Evolutionary conservation across 2,113 vertebrate genomes (phyloP).

Genomic region (Psittacula cyanocephala): DNA sequence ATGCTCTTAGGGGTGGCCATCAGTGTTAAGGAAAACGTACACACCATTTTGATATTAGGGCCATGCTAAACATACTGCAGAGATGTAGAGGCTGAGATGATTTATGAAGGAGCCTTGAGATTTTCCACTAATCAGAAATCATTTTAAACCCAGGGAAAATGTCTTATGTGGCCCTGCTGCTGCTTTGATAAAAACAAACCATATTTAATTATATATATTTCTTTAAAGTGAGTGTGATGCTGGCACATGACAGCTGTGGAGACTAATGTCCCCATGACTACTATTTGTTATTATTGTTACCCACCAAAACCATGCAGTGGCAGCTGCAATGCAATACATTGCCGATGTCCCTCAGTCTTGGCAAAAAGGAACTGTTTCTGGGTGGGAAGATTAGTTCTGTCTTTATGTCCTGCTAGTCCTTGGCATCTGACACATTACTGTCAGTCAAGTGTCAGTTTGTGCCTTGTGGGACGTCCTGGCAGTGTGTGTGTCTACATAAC

Average conservation of each 20-base stretch:
- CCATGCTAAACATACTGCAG: constrained; percentile 23
- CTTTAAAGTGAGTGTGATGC: not conserved
- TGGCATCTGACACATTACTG: not conserved
- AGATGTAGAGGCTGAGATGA: not conserved
- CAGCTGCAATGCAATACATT: not conserved
- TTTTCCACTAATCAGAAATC: constrained; percentile 6
- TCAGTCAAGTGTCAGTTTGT: not conserved
- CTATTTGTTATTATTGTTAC: not conserved
- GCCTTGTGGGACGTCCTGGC: not conserved
- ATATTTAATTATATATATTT: not conserved
- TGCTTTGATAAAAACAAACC: not conserved
- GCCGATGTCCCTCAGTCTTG: not conserved
- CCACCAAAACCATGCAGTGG: not conserved
- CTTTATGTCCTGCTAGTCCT: not conserved
- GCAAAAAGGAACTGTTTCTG: not conserved
- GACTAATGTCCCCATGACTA: not conserved
- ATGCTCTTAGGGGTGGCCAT: not conserved
- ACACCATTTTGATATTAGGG: not conserved
- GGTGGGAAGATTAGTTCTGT: not conserved
- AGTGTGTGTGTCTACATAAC: not conserved
- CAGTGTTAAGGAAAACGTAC: not conserved
- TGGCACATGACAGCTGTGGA: not conserved
- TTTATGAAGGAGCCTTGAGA: constrained; percentile 1
- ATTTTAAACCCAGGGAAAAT: not conserved
- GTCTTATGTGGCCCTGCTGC: not conserved